These are phyloP conservation scores for Gulo gulo DNA, from an alignment of 2,113 vertebrate species.

Conservation along the genomic window DNA sequence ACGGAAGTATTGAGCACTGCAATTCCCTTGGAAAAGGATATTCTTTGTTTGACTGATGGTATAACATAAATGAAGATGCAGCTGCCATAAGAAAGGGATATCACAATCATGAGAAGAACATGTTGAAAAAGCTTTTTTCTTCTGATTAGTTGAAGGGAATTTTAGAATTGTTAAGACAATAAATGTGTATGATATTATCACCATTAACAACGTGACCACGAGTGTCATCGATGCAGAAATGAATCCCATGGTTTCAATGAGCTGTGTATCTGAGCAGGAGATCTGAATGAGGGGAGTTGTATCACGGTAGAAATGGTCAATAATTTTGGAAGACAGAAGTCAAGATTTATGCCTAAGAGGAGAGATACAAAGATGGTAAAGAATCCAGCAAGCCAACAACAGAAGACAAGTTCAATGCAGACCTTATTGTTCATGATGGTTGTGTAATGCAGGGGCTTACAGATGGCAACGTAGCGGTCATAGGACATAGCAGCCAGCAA, in stretches of 20 bases:
- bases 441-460: constrained; percentile 68
- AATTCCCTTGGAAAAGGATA: constrained; percentile 67
- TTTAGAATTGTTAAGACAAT: constrained; percentile 59
- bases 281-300: constrained; percentile 59
- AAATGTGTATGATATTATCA: constrained; percentile 45
- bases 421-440: constrained; percentile 66
- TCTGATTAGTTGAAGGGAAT: constrained; percentile 55
- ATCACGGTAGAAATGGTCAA: constrained; percentile 70
- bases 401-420: constrained; percentile 36
- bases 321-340: constrained; percentile 58
- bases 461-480: constrained; percentile 64
- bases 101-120: constrained; percentile 71
- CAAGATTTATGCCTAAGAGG: constrained; percentile 29
- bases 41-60: constrained; percentile 51
- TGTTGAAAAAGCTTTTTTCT: constrained; percentile 67
- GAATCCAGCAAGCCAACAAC: constrained; percentile 54
- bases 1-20: constrained; percentile 66
- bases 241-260: constrained; percentile 53
- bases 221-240: constrained; percentile 59
- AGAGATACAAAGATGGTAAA: constrained; percentile 61
- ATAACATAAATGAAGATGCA: constrained; percentile 74
- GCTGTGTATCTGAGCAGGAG: constrained; percentile 60
- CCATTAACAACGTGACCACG: constrained; percentile 47
- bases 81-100: constrained; percentile 68
- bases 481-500: constrained; percentile 68